Evolutionary conservation across 2,888 invertebrate species (phyloP).

Genomic region (Yponomeuta plumbellus): DNA sequence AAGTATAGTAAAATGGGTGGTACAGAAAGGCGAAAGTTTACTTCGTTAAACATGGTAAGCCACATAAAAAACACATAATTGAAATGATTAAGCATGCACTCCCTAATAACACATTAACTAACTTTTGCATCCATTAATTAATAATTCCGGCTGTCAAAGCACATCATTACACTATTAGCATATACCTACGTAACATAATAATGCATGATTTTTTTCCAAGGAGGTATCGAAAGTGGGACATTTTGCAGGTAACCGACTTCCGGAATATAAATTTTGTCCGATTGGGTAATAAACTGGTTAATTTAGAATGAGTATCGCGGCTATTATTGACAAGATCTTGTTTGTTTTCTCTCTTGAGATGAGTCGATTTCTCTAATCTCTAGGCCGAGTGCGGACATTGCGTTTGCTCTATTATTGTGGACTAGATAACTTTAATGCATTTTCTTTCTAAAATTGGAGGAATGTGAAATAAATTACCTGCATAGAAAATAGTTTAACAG

Average conservation of each 20-base stretch:
- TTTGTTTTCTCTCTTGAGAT: not conserved
- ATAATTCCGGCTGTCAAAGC: not conserved
- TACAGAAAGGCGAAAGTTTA: constrained; percentile 52
- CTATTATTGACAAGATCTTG: constrained; percentile 16
- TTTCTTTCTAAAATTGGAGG: too few relatives aligned
- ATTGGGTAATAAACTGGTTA: constrained; percentile 56
- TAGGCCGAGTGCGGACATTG: not conserved
- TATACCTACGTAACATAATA: constrained; percentile 8
- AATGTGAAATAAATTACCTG: too few relatives aligned
- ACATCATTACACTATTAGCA: constrained; percentile 7
- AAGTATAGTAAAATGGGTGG: constrained; percentile 45
- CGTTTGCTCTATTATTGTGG: constrained; percentile 4
- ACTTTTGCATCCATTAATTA: constrained; percentile 1
- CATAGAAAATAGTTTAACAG: too few relatives aligned
- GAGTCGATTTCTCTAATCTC: constrained; percentile 10
- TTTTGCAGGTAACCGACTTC: constrained; percentile 6
- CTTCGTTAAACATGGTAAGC: constrained; percentile 65
- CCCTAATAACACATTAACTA: not conserved
- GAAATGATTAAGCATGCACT: too few relatives aligned
- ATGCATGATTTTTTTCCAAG: constrained; percentile 5
- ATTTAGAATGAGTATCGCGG: constrained; percentile 22
- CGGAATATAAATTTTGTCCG: constrained; percentile 8
- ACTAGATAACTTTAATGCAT: not conserved
- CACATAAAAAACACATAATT: constrained; percentile 7
- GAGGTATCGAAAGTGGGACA: constrained; percentile 6